Base-by-base conservation (phyloP, 2,888 invertebrate species). In the Endomychus coccineus region DNA sequence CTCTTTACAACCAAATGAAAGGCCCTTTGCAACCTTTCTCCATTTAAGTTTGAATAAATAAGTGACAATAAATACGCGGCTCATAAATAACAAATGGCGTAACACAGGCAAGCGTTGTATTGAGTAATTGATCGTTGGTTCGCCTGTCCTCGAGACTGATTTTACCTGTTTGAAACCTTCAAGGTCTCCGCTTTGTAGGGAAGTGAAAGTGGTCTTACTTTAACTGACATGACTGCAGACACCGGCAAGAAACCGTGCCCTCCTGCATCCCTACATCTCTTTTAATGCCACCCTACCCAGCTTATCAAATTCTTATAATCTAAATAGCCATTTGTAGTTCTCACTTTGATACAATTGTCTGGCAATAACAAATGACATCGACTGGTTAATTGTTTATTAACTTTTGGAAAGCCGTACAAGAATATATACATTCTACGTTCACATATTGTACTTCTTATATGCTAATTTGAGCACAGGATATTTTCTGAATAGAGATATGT, bases 121-220 rank as follows among this genome's bases (percentile, higher is more conserved):
- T 57, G 56, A 59, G 55, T 56, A 58, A 62, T 63, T 60, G 58
- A 61, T 61, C 58, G 59, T 62, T 62, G 57, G 60, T 57, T 59
- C 54, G 58, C 55, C 53, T 65, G 64, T 64, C 64, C 64, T 66
- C 64, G 64, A 65, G 64, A 66, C 64, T 65, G 61, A 66, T 66
- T 66, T 67, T 66, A 66, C 66, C 65, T 66, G 64, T 64, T 66
- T 64, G 56, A 61, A 49, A 62, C 61, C 64, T 63, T 64, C 66
- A 67, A 67, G 66, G 66, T 67, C 66, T 56, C 53, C 55, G 60
- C 64, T 65, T 64, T 62, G 63, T 64, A 64, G 66, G 65, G 66
- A 67, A 67, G 66, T 67, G 66, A 67, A 67, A 67, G 66, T 67
- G 62, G 63, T 66, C 60, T 64, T 64, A 60, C 60, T 63, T 59